Conservation (phyloP, 2,113 vertebrate genomes). For the Chlorodrepanis virens region DNA sequence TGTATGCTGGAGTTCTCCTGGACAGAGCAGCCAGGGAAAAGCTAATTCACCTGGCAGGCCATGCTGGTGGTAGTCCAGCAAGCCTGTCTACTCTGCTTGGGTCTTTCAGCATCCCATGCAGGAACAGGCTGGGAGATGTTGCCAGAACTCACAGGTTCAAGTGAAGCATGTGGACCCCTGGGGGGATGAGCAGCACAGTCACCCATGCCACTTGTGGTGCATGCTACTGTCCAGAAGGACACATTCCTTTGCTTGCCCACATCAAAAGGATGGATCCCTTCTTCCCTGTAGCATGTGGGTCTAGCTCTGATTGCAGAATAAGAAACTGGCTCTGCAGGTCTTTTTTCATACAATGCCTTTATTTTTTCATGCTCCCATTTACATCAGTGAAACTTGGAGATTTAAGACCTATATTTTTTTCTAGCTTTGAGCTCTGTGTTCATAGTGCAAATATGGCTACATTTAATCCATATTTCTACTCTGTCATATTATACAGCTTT, state of each 20-base stretch:
- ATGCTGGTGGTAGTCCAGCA: neutral
- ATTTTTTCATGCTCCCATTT: neutral
- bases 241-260: neutral
- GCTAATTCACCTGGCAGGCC: neutral
- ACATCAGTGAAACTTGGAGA: neutral
- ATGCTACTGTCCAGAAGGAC: neutral
- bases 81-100: neutral
- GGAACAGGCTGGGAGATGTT: neutral
- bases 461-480: neutral
- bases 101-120: neutral
- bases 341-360: neutral
- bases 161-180: accelerated
- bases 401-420: neutral
- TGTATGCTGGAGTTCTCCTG: neutral
- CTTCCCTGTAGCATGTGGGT: neutral
- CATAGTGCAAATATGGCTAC: neutral
- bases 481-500: neutral
- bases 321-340: neutral
- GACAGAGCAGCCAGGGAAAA: neutral
- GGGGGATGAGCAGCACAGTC: accelerated
- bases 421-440: neutral
- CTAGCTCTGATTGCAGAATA: neutral
- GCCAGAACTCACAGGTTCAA: neutral
- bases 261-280: neutral
- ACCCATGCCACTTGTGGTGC: neutral